phyloP scores from a whole-genome alignment of 2,888 invertebrate species.

The Chironomus tentans region DNA sequence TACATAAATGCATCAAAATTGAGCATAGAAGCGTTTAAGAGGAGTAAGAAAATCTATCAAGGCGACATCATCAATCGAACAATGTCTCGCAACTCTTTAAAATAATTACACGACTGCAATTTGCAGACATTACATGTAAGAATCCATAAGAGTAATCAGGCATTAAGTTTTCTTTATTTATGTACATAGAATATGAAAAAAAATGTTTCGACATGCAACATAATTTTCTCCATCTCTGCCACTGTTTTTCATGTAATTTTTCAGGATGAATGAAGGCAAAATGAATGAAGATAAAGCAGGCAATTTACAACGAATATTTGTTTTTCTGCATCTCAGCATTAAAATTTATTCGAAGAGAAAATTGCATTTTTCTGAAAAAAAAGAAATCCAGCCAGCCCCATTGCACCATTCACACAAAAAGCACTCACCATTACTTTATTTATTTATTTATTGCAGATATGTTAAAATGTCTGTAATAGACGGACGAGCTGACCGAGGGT shows the following conservation, averaged over 20 bases:
- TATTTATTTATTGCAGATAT: slow-evolving; percentile 4
- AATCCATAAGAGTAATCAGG: slow-evolving; percentile 3
- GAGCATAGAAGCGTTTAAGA: background rate
- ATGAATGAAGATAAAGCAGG: background rate
- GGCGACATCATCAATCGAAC: slow-evolving; percentile 2
- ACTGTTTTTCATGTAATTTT: background rate
- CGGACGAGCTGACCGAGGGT: background rate
- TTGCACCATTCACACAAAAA: background rate
- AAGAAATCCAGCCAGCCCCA: no score
- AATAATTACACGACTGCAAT: background rate
- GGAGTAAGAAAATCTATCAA: slow-evolving; percentile 1
- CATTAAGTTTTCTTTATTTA: background rate
- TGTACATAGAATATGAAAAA: background rate
- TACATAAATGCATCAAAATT: no score
- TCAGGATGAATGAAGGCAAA: slow-evolving; percentile 8
- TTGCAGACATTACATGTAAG: background rate
- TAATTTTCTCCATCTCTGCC: background rate
- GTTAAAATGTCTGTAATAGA: slow-evolving; percentile 9
- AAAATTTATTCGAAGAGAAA: slow-evolving; percentile 20
- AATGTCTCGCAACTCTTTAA: background rate
- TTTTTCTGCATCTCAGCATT: background rate
- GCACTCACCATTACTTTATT: slow-evolving; percentile 5
- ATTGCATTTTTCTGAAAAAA: slow-evolving; percentile 7
- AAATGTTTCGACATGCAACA: background rate
- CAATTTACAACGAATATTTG: slow-evolving; percentile 20